A percentile compares a stretch with the other conserved stretches of the same genome.
Conservation (phyloP, 2,888 invertebrate species). For the Drosophila subsilvestris region DNA sequence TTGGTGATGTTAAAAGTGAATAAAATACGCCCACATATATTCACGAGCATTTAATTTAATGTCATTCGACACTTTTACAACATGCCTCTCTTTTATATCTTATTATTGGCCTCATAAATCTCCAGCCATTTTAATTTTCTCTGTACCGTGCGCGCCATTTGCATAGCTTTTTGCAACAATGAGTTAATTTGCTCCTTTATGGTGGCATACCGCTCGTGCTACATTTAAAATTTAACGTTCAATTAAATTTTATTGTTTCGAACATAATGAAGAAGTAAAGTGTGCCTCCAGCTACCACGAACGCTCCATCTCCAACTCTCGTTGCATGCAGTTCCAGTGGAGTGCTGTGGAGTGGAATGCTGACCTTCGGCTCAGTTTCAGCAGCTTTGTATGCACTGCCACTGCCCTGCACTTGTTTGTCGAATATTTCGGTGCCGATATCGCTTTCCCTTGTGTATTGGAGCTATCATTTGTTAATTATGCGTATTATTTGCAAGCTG, state of each 20-base stretch:
- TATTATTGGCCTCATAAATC: conserved; percentile 57
- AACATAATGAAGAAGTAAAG: conserved; percentile 72
- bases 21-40: conserved; percentile 59
- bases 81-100: conserved; percentile 37
- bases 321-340: neutral
- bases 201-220: conserved; percentile 56
- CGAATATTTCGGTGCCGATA: conserved; percentile 42
- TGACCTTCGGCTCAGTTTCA: neutral
- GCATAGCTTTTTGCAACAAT: conserved; percentile 68
- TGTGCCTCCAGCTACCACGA: conserved; percentile 46
- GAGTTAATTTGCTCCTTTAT: conserved; percentile 61
- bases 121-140: conserved; percentile 64
- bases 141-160: conserved; percentile 64
- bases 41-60: conserved; percentile 66
- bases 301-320: conserved; percentile 5
- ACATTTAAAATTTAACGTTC: conserved; percentile 72
- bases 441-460: conserved; percentile 15
- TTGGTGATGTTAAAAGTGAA: neutral
- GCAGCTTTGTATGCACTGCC: neutral
- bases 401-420: conserved; percentile 14
- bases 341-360: neutral
- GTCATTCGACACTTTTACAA: conserved; percentile 55
- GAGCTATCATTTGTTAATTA: conserved; percentile 64
- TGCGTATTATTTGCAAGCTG: conserved; percentile 64
- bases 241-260: conserved; percentile 73